Evolutionary conservation across 2,113 vertebrate species (phyloP).

Genomic region (Centropus unirufus): DNA sequence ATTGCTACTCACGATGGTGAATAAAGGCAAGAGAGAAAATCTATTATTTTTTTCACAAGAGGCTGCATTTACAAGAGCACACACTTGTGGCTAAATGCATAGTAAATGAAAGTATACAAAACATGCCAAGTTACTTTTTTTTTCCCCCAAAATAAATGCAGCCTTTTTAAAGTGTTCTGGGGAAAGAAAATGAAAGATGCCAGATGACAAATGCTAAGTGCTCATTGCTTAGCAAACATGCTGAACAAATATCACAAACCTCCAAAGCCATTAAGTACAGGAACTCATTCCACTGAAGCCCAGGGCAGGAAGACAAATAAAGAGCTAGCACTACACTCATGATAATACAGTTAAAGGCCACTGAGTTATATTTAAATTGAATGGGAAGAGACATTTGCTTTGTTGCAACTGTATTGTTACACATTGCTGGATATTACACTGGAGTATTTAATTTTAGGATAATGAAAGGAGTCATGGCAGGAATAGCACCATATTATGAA

Average conservation of each 20-base stretch:
- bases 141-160: not conserved
- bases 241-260: conserved; percentile 49
- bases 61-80: not conserved
- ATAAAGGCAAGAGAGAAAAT: not conserved
- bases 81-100: not conserved
- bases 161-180: not conserved
- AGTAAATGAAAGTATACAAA: not conserved
- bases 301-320: conserved; percentile 45
- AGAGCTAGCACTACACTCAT: not conserved
- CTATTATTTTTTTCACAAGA: not conserved
- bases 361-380: not conserved
- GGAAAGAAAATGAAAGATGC: conserved; percentile 26
- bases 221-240: conserved; percentile 43
- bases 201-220: conserved; percentile 51
- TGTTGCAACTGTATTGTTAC: not conserved
- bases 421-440: not conserved
- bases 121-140: not conserved
- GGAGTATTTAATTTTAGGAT: not conserved
- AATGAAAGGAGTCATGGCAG: not conserved
- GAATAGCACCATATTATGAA: not conserved
- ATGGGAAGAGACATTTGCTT: not conserved
- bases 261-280: conserved; percentile 44
- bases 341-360: not conserved
- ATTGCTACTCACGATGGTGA: not conserved
- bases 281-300: conserved; percentile 31